These are phyloP conservation scores for Hyperoplus lanceolatus DNA, from an alignment of 2,797 vertebrate species.

Conservation along the genomic window DNA sequence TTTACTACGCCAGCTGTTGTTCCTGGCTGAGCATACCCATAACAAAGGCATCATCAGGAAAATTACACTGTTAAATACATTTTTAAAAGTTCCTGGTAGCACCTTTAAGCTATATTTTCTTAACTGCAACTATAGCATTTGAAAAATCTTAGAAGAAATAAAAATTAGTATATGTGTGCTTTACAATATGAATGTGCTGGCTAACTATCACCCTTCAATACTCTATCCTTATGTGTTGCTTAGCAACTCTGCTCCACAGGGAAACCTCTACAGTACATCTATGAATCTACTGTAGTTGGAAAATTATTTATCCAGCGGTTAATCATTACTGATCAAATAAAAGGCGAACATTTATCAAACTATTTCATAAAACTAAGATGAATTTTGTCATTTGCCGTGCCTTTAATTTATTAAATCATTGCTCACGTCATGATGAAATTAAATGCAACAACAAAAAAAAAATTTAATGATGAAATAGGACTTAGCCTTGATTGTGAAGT, in stretches of 20 bases:
- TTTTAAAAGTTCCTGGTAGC: no score
- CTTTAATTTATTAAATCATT: constrained; percentile 5
- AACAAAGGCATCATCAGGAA: no score
- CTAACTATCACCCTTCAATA: constrained; percentile 22
- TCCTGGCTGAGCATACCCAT: no score
- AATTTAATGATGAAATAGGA: constrained; percentile 5
- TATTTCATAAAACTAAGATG: background rate
- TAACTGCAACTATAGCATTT: background rate
- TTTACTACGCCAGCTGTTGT: no score
- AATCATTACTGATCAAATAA: constrained; percentile 24
- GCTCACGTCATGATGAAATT: constrained; percentile 18
- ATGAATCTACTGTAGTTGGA: background rate
- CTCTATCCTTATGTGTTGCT: constrained; percentile 48
- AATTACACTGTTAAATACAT: no score
- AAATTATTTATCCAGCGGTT: constrained; percentile 11
- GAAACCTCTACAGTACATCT: constrained; percentile 3
- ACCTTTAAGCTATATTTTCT: no score
- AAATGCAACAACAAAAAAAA: constrained; percentile 10
- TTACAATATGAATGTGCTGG: constrained; percentile 42
- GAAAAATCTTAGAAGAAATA: constrained; percentile 7
- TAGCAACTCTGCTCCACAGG: constrained; percentile 55
- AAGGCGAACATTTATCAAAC: constrained; percentile 3
- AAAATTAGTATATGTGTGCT: constrained; percentile 21
- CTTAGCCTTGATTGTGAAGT: background rate
- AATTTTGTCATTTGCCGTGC: background rate